phyloP scores from a whole-genome alignment of 2,797 vertebrate species.

The Squalus acanthias region DNA sequence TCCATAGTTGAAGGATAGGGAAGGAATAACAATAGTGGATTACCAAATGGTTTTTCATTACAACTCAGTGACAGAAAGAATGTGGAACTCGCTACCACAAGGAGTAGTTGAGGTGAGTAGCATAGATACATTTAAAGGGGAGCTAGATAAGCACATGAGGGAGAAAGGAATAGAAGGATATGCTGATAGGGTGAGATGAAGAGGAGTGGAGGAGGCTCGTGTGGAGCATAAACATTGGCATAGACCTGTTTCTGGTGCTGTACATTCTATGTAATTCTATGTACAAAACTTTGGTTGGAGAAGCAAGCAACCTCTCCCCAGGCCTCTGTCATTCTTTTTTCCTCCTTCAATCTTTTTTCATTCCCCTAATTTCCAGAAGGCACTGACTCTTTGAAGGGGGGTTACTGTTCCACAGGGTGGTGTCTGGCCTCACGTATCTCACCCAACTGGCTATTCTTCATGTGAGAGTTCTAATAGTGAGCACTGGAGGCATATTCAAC shows the following conservation, averaged over 20 bases:
- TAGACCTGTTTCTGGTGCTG: background rate
- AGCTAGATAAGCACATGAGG: background rate
- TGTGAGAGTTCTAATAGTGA: too few relatives aligned
- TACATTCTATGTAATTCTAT: background rate
- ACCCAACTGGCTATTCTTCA: too few relatives aligned
- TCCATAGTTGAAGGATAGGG: background rate
- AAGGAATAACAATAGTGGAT: background rate
- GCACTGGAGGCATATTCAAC: too few relatives aligned
- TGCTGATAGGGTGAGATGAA: background rate
- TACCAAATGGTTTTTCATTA: background rate
- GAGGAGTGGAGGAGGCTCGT: background rate
- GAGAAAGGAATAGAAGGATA: background rate
- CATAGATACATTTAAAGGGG: background rate
- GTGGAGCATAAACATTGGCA: background rate
- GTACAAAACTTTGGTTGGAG: too few relatives aligned
- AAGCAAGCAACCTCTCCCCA: too few relatives aligned
- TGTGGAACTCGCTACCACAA: background rate
- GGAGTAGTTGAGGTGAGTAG: background rate
- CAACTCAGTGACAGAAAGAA: background rate
- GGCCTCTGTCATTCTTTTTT: too few relatives aligned
- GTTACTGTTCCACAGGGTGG: too few relatives aligned
- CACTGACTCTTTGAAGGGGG: too few relatives aligned
- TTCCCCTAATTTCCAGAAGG: too few relatives aligned
- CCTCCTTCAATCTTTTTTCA: too few relatives aligned
- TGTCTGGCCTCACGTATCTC: too few relatives aligned